phyloP scores from a whole-genome alignment of 2,113 vertebrate species.

The Pan paniscus region DNA sequence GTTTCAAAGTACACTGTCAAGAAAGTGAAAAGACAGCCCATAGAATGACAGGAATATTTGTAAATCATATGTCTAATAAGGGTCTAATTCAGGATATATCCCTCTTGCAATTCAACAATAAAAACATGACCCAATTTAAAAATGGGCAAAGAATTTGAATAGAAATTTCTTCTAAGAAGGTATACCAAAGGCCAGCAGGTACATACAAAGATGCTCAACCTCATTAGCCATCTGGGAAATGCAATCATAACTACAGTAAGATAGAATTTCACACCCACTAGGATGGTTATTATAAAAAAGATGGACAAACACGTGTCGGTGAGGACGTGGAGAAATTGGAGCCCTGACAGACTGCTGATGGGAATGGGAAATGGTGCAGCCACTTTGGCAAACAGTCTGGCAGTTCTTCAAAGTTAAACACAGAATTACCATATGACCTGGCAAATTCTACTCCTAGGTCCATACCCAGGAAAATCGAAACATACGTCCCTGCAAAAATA shows the following conservation, averaged over 20 bases:
- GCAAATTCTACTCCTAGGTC: not conserved
- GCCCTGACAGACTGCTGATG: not conserved
- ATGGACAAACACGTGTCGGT: not conserved
- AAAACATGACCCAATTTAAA: not conserved
- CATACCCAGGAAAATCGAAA: not conserved
- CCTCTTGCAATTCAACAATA: not conserved
- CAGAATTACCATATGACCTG: not conserved
- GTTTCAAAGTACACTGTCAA: not conserved
- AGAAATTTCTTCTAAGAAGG: not conserved
- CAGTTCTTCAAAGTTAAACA: not conserved
- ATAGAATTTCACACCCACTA: not conserved
- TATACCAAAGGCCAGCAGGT: not conserved
- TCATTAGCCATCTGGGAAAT: not conserved
- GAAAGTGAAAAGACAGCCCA: not conserved
- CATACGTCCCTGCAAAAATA: not conserved
- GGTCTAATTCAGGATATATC: not conserved
- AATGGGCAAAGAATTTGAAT: not conserved
- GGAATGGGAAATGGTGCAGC: not conserved
- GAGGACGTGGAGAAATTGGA: not conserved
- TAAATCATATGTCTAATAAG: not conserved
- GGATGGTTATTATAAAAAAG: not conserved
- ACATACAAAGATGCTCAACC: not conserved
- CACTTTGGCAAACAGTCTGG: not conserved
- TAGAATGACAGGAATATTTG: not conserved
- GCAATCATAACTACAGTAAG: not conserved